Evolutionary conservation across 1,140 invertebrate genomes (phyloP), one percentile per base, ranked within the genome.

Genomic region (Sitophilus oryzae): DNA sequence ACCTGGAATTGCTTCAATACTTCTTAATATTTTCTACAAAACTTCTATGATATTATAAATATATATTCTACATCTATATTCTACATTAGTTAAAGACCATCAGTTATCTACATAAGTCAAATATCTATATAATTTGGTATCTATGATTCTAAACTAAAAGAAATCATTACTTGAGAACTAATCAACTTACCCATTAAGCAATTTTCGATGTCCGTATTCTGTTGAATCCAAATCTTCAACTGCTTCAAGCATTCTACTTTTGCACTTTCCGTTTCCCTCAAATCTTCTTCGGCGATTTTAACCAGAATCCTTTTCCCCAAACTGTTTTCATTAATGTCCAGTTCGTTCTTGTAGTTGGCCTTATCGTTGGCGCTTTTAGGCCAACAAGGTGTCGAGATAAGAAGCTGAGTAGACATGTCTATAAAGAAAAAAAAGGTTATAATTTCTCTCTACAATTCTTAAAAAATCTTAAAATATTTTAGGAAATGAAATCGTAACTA

Each of bases 191-290:
- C 81, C 67, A 76, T 76, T 55, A 82, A 74, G 15, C 85, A 79
- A 67, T 86, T 80, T 60, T 73, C 73, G 40, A 88, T 75, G 64
- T 86, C 82, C 19, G 70, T 66, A 63, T 85, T 85, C 65, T 85
- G 79, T n/a, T 71, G 64, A 53, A 86, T 79, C 84, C 84, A 87
- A 4, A 83, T 77, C 40, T 77, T 72, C 58, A 87, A 73, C 62
- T 83, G 79, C 11, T 71, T 62, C 34, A 87, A 66, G 11, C 79
- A 77, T 61, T 85, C 81, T 25, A 79, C 76, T 22, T 78, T 72
- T 0, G 72, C 76, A 3, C 70, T 67, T 3, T 80, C 75, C 36
- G 83, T 80, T 68, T 88, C 85, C 14, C 84, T 65, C 8, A 88
- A 63, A 64, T 87, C 82, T 10, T 72, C 72, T 38, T 75, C 76